These are phyloP conservation scores for Diglossa cyanea DNA, from an alignment of 2,797 vertebrate species.

Conservation along the genomic window DNA sequence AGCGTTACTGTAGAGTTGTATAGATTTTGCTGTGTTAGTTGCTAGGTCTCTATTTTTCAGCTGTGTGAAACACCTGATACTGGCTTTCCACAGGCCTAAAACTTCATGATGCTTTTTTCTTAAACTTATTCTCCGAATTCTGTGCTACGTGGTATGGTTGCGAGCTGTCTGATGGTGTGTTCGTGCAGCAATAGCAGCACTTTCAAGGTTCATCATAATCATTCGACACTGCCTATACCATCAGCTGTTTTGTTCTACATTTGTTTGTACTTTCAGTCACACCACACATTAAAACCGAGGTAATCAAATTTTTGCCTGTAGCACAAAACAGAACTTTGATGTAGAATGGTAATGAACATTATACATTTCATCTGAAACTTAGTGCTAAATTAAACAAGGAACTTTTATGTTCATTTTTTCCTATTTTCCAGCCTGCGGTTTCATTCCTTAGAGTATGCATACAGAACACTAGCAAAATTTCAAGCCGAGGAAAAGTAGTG, in stretches of 20 bases:
- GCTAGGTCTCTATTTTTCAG: neutral
- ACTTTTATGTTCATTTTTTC: neutral
- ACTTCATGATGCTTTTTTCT: neutral
- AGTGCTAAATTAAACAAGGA: neutral
- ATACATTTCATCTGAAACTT: neutral
- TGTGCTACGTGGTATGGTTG: neutral
- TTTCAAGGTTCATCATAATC: neutral
- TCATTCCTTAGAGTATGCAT: neutral
- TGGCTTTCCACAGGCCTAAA: neutral
- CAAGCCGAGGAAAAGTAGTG: neutral
- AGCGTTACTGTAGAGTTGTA: neutral
- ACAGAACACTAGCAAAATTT: neutral
- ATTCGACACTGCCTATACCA: neutral
- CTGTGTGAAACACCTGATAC: neutral
- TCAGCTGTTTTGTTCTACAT: neutral
- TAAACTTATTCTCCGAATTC: neutral
- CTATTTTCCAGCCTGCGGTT: neutral
- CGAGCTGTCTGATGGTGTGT: neutral
- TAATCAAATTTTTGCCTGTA: neutral
- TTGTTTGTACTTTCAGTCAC: neutral
- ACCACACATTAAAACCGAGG: neutral
- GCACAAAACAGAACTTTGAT: neutral
- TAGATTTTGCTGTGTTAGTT: neutral
- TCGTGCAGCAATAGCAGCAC: neutral
- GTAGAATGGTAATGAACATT: neutral